phyloP scores from a whole-genome alignment of 1,140 invertebrate species.

The Drosophila ohnishii region DNA sequence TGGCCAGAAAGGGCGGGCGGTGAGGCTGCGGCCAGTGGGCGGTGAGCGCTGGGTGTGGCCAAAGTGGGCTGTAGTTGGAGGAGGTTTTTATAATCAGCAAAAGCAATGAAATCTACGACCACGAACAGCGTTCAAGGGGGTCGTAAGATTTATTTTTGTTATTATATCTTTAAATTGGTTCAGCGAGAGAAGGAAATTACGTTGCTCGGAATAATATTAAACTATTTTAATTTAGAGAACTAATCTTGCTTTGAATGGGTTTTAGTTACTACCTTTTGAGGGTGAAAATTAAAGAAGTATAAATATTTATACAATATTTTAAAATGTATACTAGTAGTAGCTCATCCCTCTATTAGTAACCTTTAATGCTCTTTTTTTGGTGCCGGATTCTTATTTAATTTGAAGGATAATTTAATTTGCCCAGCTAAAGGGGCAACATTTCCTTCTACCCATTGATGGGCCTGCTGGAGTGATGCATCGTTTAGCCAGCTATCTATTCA shows the following conservation, averaged over 20 bases:
- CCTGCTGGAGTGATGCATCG: conserved; percentile 26
- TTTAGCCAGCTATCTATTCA: conserved; percentile 35
- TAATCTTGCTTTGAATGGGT: conserved; percentile 3
- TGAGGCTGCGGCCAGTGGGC: too few relatives aligned
- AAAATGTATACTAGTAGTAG: background rate
- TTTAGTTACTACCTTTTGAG: background rate
- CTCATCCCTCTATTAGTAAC: background rate
- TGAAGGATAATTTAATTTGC: conserved; percentile 12
- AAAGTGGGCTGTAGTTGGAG: conserved; percentile 23
- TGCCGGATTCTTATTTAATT: background rate
- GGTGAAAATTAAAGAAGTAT: background rate
- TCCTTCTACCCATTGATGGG: background rate
- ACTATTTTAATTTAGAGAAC: conserved; percentile 22
- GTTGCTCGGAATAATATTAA: background rate
- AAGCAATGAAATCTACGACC: conserved; percentile 67
- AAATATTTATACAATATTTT: background rate
- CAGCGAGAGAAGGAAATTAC: conserved; percentile 14
- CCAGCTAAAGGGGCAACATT: background rate
- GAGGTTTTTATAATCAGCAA: conserved; percentile 73
- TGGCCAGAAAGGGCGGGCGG: background rate
- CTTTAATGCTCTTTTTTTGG: background rate
- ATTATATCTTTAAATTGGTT: conserved; percentile 66
- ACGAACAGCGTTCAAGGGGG: conserved; percentile 39
- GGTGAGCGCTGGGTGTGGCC: background rate
- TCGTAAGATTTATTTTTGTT: conserved; percentile 76